These are phyloP conservation scores for Crypturellus tataupa DNA, from an alignment of 2,797 vertebrate species.

Conservation along the genomic window DNA sequence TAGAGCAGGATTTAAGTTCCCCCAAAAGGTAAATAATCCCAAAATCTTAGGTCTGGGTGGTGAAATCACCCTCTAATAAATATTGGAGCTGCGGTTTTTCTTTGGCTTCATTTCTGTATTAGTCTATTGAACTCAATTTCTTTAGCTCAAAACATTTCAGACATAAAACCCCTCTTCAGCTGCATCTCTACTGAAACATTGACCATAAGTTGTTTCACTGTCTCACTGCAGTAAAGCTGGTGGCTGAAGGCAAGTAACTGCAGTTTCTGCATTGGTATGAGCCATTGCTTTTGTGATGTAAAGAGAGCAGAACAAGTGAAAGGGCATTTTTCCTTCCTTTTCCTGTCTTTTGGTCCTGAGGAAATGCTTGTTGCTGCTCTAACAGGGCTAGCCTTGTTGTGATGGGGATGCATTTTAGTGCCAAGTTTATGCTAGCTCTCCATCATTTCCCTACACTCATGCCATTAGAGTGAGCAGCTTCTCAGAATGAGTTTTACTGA, in stretches of 20 bases:
- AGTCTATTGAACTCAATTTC: background rate
- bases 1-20: background rate
- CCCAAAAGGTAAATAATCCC: background rate
- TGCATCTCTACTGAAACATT: background rate
- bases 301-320: background rate
- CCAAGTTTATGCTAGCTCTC: slow-evolving; percentile 43
- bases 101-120: background rate
- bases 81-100: background rate
- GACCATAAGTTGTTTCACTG: background rate
- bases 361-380: background rate
- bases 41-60: background rate
- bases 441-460: background rate
- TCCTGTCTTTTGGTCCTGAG: slow-evolving; percentile 1
- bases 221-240: background rate
- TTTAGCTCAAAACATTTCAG: background rate
- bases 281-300: background rate
- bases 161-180: background rate
- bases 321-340: slow-evolving; percentile 11
- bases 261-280: background rate
- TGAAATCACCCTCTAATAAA: slow-evolving; percentile 30
- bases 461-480: background rate
- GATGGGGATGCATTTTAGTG: slow-evolving; percentile 17
- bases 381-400: slow-evolving; percentile 46
- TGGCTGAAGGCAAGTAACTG: background rate
- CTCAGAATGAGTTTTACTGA: slow-evolving; percentile 41